Base-by-base conservation (phyloP, 2,888 invertebrate species). In the Melipona bicolor region DNA sequence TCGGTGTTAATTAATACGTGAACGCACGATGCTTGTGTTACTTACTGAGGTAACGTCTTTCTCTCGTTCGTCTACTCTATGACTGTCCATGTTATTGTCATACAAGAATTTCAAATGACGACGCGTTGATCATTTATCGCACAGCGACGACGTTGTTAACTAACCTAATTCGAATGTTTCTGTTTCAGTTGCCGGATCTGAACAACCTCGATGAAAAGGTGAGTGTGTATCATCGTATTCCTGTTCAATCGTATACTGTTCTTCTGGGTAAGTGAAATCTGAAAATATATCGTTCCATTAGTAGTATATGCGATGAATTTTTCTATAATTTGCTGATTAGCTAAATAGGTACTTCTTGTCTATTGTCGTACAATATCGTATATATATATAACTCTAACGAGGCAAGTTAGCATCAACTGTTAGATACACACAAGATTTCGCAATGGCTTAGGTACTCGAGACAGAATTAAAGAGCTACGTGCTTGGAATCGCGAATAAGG, bases 151-250 rank as follows among this genome's bases (percentile, higher is more conserved):
- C 32, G n/a, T 49, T 62, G 62, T 62, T 19, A 27, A 11, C 24
- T 68, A 84, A 75, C 21, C 5, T 4, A 5, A n/a, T 6, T 56
- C 32, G 2, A 52, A 52, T 13, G 11, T 82, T 83, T 84, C 15
- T 85, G 83, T 88, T 89, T 62, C 92, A 94, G 94, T 88, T 94
- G 84, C 94, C 93, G 77, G 93, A 94, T 83, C 80, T 94, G 79
- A 91, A 92, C 88, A 93, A 89, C 73, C 93, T 94, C 90, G 93
- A 94, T 85, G 94, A 94, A 85, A 94, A 93, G 94, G 94, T 94
- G 89, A 94, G 94, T 92, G 59, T 64, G 59, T 64, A 72, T 21
- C 65, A 15, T 17, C 15, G 13, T 74, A 74, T 74, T 52, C 27
- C 49, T 27, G 9, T 62, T 36, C 56, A 79, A 52, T 69, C 69